A percentile compares a stretch with the other conserved stretches of the same genome.
phyloP scores from a whole-genome alignment of 2,113 vertebrate species.

The Nicator chloris region DNA sequence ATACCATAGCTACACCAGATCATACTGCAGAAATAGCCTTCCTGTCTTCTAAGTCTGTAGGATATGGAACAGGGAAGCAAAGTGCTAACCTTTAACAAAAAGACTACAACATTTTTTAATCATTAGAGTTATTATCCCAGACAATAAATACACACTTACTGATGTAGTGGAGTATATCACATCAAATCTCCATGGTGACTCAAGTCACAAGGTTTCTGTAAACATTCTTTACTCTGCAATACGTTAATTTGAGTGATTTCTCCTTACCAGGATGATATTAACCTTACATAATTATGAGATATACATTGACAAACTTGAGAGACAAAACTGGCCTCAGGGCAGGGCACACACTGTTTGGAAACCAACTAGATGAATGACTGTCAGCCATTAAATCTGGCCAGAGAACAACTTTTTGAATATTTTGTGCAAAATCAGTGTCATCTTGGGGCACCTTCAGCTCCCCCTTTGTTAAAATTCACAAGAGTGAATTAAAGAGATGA shows the following conservation, averaged over 20 bases:
- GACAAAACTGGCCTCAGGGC: not conserved
- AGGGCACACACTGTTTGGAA: fast-evolving
- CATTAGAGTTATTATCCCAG: not conserved
- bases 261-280: not conserved
- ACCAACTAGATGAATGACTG: not conserved
- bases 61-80: not conserved
- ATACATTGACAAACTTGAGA: not conserved
- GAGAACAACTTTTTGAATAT: not conserved
- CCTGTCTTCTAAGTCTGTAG: not conserved
- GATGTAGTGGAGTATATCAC: not conserved
- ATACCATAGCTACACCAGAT: not conserved
- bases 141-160: not conserved
- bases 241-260: not conserved
- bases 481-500: slow-evolving; percentile 16
- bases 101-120: not conserved
- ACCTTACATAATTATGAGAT: not conserved
- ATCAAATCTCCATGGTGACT: not conserved
- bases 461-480: not conserved
- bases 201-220: not conserved
- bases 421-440: not conserved
- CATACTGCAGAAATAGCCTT: not conserved
- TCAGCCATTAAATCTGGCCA: not conserved
- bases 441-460: not conserved
- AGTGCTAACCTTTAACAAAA: not conserved
- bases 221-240: not conserved